Evolutionary conservation across 2,113 vertebrate species (phyloP).

Genomic region (Cebus imitator): DNA sequence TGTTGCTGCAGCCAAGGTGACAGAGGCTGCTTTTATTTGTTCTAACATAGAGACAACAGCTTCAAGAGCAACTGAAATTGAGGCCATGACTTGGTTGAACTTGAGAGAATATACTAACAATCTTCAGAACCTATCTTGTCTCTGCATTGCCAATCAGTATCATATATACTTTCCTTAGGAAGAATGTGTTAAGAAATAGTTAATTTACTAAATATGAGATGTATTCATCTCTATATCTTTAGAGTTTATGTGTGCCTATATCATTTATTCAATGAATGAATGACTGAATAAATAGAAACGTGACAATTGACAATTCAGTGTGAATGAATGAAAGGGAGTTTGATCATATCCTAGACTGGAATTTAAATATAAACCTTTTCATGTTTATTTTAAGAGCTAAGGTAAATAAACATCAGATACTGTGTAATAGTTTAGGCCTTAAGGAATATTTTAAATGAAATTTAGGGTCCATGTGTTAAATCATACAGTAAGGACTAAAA

Average conservation of each 20-base stretch:
- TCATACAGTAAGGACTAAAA: background rate
- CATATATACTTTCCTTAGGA: background rate
- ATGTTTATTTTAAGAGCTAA: background rate
- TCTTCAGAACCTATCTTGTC: background rate
- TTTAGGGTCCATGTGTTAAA: background rate
- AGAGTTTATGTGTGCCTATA: background rate
- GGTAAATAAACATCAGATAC: background rate
- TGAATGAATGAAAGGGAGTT: background rate
- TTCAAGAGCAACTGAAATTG: conserved; percentile 20
- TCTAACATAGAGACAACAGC: background rate
- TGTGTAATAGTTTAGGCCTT: background rate
- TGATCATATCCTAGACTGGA: background rate
- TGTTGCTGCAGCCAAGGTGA: background rate
- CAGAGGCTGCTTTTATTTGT: background rate
- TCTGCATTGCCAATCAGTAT: background rate
- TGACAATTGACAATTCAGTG: background rate
- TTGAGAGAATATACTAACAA: background rate
- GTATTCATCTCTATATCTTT: background rate
- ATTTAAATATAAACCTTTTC: background rate
- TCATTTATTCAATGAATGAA: background rate
- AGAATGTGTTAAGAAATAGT: background rate
- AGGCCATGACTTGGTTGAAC: conserved; percentile 6
- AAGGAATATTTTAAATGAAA: background rate
- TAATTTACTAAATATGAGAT: background rate
- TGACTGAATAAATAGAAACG: background rate